phyloP scores from a whole-genome alignment of 2,797 vertebrate species.

The Ptychobarbus kaznakovi region DNA sequence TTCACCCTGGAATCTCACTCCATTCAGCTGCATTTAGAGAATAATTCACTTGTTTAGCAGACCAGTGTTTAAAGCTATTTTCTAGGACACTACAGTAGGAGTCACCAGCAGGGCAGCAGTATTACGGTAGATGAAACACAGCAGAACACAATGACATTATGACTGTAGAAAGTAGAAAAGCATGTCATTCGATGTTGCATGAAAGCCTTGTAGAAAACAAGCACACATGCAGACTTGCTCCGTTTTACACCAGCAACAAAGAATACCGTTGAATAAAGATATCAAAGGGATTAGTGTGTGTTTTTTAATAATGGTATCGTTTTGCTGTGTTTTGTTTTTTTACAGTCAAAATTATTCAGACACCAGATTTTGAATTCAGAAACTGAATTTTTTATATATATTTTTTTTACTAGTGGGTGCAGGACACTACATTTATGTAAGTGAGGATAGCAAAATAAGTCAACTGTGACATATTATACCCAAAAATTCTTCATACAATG shows the following conservation, averaged over 20 bases:
- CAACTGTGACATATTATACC: too few species aligned
- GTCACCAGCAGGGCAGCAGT: background rate
- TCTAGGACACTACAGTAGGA: slow-evolving; percentile 28
- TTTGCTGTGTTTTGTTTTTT: background rate
- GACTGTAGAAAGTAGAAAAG: slow-evolving; percentile 9
- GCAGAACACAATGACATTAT: background rate
- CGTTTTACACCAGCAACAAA: slow-evolving; percentile 57
- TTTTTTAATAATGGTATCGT: background rate
- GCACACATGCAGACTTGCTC: slow-evolving; percentile 7
- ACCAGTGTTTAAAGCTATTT: slow-evolving; percentile 33
- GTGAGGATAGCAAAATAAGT: background rate
- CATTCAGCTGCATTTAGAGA: background rate
- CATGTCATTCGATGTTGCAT: background rate
- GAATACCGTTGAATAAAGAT: slow-evolving; percentile 49
- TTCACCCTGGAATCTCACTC: background rate
- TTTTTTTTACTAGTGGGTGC: background rate
- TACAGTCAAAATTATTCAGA: background rate
- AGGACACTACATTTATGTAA: background rate
- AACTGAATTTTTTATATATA: too few species aligned
- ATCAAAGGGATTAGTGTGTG: slow-evolving; percentile 1
- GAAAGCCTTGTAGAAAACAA: slow-evolving; percentile 37
- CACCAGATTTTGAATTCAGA: too few species aligned
- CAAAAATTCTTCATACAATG: too few species aligned
- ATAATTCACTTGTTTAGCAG: background rate
- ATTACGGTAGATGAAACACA: slow-evolving; percentile 18